These are phyloP conservation scores for Chroicocephalus ridibundus DNA, from an alignment of 2,113 vertebrate species.

Conservation along the genomic window DNA sequence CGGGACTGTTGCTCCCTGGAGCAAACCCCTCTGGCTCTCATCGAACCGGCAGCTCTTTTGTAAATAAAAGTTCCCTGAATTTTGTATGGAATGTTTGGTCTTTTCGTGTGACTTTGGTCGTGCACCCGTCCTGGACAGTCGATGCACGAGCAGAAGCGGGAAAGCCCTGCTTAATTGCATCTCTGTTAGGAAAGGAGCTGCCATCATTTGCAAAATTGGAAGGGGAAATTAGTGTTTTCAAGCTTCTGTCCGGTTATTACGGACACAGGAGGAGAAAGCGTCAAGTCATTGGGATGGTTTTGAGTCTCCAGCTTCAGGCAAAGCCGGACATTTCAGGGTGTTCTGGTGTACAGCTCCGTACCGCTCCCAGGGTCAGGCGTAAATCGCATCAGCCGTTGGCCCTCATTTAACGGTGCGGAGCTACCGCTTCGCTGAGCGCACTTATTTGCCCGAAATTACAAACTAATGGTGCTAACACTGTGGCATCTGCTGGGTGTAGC, in stretches of 20 bases:
- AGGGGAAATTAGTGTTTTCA: not conserved
- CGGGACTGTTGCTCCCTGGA: not conserved
- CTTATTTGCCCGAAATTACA: not conserved
- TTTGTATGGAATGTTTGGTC: not conserved
- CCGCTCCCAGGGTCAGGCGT: not conserved
- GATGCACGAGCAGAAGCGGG: too few species aligned
- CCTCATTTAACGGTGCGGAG: not conserved
- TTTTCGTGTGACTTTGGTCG: rapidly evolving
- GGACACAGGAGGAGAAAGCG: not conserved
- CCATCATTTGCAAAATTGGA: rapidly evolving
- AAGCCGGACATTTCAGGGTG: rapidly evolving
- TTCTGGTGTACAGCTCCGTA: not conserved
- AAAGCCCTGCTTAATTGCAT: too few species aligned
- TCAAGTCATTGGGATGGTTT: not conserved
- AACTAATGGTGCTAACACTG: not conserved
- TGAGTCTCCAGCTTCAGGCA: not conserved
- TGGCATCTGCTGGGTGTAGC: not conserved
- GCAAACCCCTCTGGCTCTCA: not conserved
- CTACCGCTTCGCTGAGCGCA: rapidly evolving
- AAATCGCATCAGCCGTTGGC: not conserved
- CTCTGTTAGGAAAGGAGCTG: not conserved
- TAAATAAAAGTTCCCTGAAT: conserved; percentile 32
- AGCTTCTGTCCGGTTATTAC: not conserved
- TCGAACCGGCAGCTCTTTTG: not conserved
- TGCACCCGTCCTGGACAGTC: rapidly evolving